Base-by-base conservation (phyloP, 2,113 vertebrate species). In the Vidua chalybeata region DNA sequence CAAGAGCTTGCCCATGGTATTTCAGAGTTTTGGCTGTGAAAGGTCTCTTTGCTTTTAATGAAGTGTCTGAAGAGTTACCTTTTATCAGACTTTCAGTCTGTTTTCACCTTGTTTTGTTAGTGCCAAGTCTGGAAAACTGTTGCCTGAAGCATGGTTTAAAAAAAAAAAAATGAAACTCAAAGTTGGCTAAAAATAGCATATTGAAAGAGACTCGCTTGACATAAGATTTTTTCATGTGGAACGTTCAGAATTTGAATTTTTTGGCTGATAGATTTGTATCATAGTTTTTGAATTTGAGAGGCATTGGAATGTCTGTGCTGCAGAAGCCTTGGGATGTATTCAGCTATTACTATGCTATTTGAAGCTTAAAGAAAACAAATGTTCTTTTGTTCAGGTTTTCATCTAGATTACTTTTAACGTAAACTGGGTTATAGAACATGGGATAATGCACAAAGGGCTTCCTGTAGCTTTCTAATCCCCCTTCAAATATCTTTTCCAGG, bases 331-430 rank as follows among this genome's bases (percentile, higher is more conserved):
- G 55, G n/a, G 51, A 59, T 77, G 41, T 78, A 16, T 82, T 87
- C 69, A 45, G n/a, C 37, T 87, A 48, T n/a, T 75, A 61, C 35
- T 91, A 0, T 69, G 49, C 37, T 72, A 6, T 68, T 78, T 84
- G 87, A 92, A 94, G 54, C 58, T 69, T 56, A 58, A 68, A 87
- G 77, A 61, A 82, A 87, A 82, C 20, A 85, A 94, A 59, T 73
- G 17, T n/a, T 72, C 15, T 68, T 79, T 78, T 90, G 45, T 95
- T 87, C 51, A 35, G 20, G 15, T 91, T 78, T 96, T 96, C 62
- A 46, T 93, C 49, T 85, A 61, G 62, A 48, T 85, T 90, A 72
- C 37, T 76, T 16, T 63, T 63, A 63, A 54, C 6, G 6, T 90
- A 76, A 82, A 77, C 31, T 81, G 41, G n/a, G 27, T 76, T 87